Conservation (phyloP, 2,797 vertebrate genomes). For the Danio tinwini region DNA sequence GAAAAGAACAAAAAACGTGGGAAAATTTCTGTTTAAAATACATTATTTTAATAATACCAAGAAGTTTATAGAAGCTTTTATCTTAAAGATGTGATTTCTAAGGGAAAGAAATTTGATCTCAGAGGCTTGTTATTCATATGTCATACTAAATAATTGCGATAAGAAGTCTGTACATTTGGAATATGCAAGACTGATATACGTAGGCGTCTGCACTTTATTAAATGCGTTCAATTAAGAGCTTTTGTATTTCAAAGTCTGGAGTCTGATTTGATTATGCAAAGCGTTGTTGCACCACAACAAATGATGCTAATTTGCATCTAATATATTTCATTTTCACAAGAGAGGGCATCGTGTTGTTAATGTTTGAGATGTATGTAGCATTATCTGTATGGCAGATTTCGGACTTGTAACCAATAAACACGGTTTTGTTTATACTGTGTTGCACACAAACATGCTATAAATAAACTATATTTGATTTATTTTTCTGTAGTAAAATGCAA, state of each 20-base stretch:
- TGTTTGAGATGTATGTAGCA: neutral
- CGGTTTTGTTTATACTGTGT: conserved; percentile 4
- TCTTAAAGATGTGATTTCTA: neutral
- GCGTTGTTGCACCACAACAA: conserved; percentile 51
- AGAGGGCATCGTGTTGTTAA: neutral
- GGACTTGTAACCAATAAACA: conserved; percentile 2
- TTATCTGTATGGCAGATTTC: conserved; percentile 13
- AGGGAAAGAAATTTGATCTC: neutral
- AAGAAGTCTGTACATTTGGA: conserved; percentile 2
- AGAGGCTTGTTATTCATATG: neutral
- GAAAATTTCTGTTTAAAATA: neutral
- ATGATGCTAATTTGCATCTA: conserved; percentile 53
- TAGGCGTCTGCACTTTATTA: neutral
- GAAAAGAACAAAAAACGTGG: neutral
- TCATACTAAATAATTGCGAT: neutral
- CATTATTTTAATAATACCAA: conserved; percentile 9
- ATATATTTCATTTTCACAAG: neutral
- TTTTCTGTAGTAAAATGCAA: conserved; percentile 40
- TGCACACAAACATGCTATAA: conserved; percentile 68
- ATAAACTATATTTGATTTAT: conserved; percentile 73
- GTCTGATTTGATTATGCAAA: conserved; percentile 32
- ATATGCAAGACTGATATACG: conserved; percentile 15
- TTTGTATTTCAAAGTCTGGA: conserved; percentile 8
- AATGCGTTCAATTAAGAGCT: neutral
- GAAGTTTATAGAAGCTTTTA: neutral